phyloP scores from a whole-genome alignment of 1,140 invertebrate genomes.

The Dendrolimus kikuchii region DNA sequence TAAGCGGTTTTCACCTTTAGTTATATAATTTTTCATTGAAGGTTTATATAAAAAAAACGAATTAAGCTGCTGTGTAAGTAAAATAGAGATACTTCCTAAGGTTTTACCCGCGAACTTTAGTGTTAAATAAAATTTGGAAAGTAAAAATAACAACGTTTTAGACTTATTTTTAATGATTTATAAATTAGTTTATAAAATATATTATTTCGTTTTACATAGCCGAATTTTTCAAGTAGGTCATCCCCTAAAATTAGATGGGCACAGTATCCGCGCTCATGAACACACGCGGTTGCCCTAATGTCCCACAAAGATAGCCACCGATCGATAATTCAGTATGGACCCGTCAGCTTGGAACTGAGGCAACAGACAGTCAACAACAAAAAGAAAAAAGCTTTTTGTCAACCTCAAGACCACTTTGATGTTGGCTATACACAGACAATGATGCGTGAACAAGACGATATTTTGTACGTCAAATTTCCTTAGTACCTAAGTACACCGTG shows the following conservation, averaged over 20 bases:
- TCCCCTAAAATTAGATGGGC: slow-evolving; percentile 54
- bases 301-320: slow-evolving; percentile 38
- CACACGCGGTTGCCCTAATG: slow-evolving; percentile 26
- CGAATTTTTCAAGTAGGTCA: slow-evolving; percentile 60
- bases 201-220: slow-evolving; percentile 22
- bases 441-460: slow-evolving; percentile 19
- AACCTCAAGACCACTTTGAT: slow-evolving; percentile 18
- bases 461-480: slow-evolving; percentile 24
- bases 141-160: no score
- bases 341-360: slow-evolving; percentile 18
- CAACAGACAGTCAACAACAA: slow-evolving; percentile 15
- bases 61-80: no score
- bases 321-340: slow-evolving; percentile 36
- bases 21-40: no score
- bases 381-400: slow-evolving; percentile 21
- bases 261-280: slow-evolving; percentile 27
- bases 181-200: no score
- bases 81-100: no score
- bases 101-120: no score
- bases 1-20: no score
- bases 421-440: slow-evolving; percentile 16
- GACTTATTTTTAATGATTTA: no score
- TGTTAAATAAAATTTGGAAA: no score
- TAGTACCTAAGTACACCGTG: slow-evolving; percentile 25
- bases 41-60: no score